Evolutionary conservation across 2,113 vertebrate species (phyloP).

Genomic region (Leptodactylus fuscus): DNA sequence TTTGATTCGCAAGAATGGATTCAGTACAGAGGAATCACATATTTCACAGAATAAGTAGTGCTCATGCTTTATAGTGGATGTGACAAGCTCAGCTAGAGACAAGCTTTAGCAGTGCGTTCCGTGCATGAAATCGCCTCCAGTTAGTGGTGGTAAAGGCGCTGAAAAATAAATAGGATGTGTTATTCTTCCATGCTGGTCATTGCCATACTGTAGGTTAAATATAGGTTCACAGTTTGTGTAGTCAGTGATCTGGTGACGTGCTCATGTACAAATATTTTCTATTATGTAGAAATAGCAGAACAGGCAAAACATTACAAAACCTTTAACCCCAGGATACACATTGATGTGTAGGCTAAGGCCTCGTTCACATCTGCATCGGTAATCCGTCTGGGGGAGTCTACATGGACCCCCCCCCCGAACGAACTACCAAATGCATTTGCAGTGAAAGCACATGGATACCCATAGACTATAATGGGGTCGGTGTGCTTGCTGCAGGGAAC

Average conservation of each 20-base stretch:
- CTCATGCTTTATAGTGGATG: neutral
- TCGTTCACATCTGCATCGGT: too few species aligned
- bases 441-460: too few species aligned
- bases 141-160: conserved; percentile 11
- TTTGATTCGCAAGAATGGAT: conserved; percentile 31
- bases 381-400: too few species aligned
- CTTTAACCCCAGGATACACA: too few species aligned
- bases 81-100: conserved; percentile 12
- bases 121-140: conserved; percentile 23
- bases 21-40: conserved; percentile 38
- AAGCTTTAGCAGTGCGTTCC: conserved; percentile 16
- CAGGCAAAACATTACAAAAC: neutral
- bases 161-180: conserved; percentile 4
- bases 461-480: too few species aligned
- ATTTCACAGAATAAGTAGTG: conserved; percentile 29
- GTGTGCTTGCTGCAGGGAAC: too few species aligned
- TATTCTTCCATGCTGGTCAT: neutral
- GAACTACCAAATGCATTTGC: too few species aligned
- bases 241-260: neutral
- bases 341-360: too few species aligned
- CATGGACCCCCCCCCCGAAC: too few species aligned
- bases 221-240: neutral
- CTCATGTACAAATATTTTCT: neutral
- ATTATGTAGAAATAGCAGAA: neutral
- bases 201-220: neutral